A percentile compares a stretch with the other conserved stretches of the same genome.
Evolutionary conservation across 2,888 invertebrate species (phyloP).

Genomic region (Steromphala cineraria): DNA sequence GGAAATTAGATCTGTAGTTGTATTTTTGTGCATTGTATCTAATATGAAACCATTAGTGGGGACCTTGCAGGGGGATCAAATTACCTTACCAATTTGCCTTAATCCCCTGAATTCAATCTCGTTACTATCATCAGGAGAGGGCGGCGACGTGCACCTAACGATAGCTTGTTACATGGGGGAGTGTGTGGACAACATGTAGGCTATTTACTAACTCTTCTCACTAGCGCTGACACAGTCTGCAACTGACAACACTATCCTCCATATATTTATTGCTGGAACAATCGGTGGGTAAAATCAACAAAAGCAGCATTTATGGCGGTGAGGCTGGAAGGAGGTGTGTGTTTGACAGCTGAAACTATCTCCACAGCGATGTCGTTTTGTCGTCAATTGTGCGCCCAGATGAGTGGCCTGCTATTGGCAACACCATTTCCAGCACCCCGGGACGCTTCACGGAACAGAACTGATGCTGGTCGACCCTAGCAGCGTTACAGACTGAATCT

Average conservation of each 20-base stretch:
- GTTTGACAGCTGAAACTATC: conserved; percentile 16
- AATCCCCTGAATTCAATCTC: conserved; percentile 17
- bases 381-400: not conserved
- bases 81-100: conserved; percentile 10
- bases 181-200: not conserved
- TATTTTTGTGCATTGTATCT: conserved; percentile 26
- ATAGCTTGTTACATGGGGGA: conserved; percentile 5
- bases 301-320: conserved; percentile 6
- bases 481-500: conserved; percentile 25
- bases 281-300: conserved; percentile 26
- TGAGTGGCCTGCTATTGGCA: conserved; percentile 19
- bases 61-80: conserved; percentile 18
- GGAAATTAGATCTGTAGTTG: conserved; percentile 18
- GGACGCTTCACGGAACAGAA: conserved; percentile 8
- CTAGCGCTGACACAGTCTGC: not conserved
- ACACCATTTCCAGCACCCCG: conserved; percentile 18
- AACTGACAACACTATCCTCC: conserved; percentile 10
- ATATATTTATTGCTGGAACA: conserved; percentile 26
- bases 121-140: conserved; percentile 18
- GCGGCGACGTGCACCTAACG: not conserved
- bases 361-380: not conserved
- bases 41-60: conserved; percentile 21
- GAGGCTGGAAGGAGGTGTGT: conserved; percentile 12
- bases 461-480: conserved; percentile 12
- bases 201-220: not conserved